These are phyloP conservation scores for Asobara japonica DNA, from an alignment of 1,140 invertebrate species.

Conservation along the genomic window DNA sequence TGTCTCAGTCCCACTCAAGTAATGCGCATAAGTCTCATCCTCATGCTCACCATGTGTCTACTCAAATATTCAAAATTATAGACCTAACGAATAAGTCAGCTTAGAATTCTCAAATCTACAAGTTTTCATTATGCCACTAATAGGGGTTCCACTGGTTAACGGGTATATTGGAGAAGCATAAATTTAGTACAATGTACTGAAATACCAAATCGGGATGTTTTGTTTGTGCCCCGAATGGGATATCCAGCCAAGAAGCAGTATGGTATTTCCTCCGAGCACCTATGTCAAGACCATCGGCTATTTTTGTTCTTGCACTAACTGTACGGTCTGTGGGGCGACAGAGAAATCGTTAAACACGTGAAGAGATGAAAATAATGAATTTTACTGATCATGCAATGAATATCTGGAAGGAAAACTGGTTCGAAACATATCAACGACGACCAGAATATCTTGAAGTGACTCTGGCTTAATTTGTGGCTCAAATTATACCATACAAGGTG, in stretches of 20 bases:
- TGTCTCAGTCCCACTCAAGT: too few species aligned
- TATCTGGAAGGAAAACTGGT: conserved; percentile 50
- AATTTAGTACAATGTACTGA: too few species aligned
- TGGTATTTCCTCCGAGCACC: conserved; percentile 37
- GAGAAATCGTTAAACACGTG: conserved; percentile 9
- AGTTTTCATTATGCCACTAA: too few species aligned
- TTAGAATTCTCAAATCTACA: too few species aligned
- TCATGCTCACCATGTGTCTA: too few species aligned
- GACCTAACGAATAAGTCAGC: too few species aligned
- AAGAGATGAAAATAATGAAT: conserved; percentile 17
- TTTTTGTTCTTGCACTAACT: conserved; percentile 18
- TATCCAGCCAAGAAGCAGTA: conserved; percentile 52
- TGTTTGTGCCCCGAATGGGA: too few species aligned
- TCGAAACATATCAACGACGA: conserved; percentile 47
- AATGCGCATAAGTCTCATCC: too few species aligned
- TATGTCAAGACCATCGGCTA: conserved; percentile 24
- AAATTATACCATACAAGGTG: conserved; percentile 38
- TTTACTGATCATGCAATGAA: conserved; percentile 34
- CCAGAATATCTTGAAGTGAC: conserved; percentile 40
- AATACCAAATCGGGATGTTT: too few species aligned
- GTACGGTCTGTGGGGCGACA: conserved; percentile 23
- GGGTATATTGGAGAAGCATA: too few species aligned
- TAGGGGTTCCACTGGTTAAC: too few species aligned
- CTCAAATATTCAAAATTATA: too few species aligned
- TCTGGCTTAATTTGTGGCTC: conserved; percentile 45